These are phyloP conservation scores for Acleris cristana DNA, from an alignment of 2,888 invertebrate species.

Conservation along the genomic window DNA sequence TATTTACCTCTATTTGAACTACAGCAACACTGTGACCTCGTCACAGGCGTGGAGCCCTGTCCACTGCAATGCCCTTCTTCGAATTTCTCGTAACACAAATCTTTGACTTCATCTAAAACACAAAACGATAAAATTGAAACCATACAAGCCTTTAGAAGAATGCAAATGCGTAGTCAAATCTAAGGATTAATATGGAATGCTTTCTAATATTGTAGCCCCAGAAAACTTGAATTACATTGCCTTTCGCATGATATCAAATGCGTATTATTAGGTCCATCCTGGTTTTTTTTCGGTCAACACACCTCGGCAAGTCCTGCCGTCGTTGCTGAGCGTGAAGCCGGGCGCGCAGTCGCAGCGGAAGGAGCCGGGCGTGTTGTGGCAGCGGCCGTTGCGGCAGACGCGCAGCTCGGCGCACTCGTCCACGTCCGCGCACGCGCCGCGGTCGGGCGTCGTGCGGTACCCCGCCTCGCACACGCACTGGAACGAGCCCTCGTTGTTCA, in stretches of 20 bases:
- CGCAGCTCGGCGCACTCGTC: slow-evolving; percentile 88
- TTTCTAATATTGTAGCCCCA: no score
- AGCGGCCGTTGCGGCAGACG: slow-evolving; percentile 90
- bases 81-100: slow-evolving; percentile 91
- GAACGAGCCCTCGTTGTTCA: slow-evolving; percentile 93
- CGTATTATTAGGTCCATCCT: no score
- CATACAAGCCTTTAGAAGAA: no score
- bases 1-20: slow-evolving; percentile 82
- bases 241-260: no score
- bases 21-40: slow-evolving; percentile 94
- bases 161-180: no score
- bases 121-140: not conserved
- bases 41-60: slow-evolving; percentile 90
- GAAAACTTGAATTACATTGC: no score
- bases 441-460: slow-evolving; percentile 85
- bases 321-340: slow-evolving; percentile 91
- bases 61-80: slow-evolving; percentile 90
- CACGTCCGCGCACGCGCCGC: slow-evolving; percentile 74
- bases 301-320: slow-evolving; percentile 92
- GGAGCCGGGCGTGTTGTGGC: slow-evolving; percentile 91
- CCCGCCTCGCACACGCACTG: slow-evolving; percentile 92
- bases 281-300: slow-evolving; percentile 29
- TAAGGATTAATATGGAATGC: no score
- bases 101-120: slow-evolving; percentile 89
- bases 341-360: slow-evolving; percentile 91